A percentile compares a stretch with the other conserved stretches of the same genome.
These are phyloP conservation scores for Tamias sibiricus DNA, from an alignment of 2,113 vertebrate species.

Conservation along the genomic window DNA sequence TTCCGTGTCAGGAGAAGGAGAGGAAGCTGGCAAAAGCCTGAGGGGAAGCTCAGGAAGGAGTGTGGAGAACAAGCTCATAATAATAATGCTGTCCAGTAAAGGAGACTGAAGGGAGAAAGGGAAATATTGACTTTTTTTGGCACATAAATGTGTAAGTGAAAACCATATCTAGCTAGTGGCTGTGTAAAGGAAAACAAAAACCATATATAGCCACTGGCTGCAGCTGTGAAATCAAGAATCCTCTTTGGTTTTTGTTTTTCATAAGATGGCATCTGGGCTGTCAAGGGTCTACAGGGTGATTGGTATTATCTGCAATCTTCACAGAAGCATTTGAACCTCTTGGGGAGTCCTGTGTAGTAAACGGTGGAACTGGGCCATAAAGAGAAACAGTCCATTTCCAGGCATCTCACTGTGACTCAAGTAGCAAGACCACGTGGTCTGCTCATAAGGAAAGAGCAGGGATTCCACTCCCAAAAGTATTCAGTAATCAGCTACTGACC, in stretches of 20 bases:
- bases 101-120: background rate
- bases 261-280: background rate
- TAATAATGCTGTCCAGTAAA: background rate
- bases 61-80: accelerated
- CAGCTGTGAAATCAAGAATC: background rate
- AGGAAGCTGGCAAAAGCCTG: background rate
- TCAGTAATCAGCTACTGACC: background rate
- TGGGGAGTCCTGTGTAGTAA: background rate
- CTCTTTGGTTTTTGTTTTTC: background rate
- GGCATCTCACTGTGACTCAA: conserved; percentile 41
- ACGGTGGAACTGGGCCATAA: background rate
- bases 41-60: background rate
- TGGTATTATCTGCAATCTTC: background rate
- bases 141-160: background rate
- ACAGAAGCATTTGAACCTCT: background rate
- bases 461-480: conserved; percentile 19
- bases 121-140: background rate
- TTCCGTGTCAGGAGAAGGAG: background rate
- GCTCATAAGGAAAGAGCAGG: background rate
- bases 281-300: background rate
- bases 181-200: background rate
- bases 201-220: background rate
- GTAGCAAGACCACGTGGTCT: background rate
- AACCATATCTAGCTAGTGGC: background rate
- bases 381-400: background rate